phyloP scores from a whole-genome alignment of 2,888 invertebrate genomes.

The Drosophila hamatofila region DNA sequence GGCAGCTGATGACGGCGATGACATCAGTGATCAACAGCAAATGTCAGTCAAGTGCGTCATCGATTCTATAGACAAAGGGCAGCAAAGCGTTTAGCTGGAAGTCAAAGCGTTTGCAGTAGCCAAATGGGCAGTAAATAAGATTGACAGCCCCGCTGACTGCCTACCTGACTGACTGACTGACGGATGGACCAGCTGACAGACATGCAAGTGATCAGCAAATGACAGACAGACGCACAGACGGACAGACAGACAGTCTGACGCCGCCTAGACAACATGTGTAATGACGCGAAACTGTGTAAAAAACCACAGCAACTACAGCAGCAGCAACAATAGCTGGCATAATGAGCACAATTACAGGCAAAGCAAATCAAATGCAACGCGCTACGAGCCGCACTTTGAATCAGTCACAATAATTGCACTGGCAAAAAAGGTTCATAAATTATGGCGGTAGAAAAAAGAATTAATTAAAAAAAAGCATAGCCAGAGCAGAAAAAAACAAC shows the following conservation, averaged over 20 bases:
- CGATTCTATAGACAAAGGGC: slow-evolving; percentile 67
- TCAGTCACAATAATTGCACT: slow-evolving; percentile 73
- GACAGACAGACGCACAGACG: slow-evolving; percentile 35
- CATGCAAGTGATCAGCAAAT: slow-evolving; percentile 41
- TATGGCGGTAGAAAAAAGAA: slow-evolving; percentile 69
- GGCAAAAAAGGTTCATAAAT: slow-evolving; percentile 71
- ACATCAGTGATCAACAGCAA: slow-evolving; percentile 75
- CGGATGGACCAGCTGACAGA: slow-evolving; percentile 19
- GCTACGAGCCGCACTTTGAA: slow-evolving; percentile 69
- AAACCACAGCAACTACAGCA: slow-evolving; percentile 51
- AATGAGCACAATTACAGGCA: slow-evolving; percentile 76
- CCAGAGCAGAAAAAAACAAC: slow-evolving; percentile 66
- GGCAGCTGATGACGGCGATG: slow-evolving; percentile 60
- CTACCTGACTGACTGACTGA: slow-evolving; percentile 31
- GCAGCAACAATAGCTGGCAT: slow-evolving; percentile 59
- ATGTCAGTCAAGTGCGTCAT: slow-evolving; percentile 78
- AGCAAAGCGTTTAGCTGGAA: slow-evolving; percentile 57
- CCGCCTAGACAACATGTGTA: slow-evolving; percentile 70
- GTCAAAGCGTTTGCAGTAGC: slow-evolving; percentile 45
- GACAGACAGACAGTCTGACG: slow-evolving; percentile 55
- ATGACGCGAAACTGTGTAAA: slow-evolving; percentile 65
- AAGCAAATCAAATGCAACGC: slow-evolving; percentile 80
- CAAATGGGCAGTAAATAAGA: slow-evolving; percentile 48
- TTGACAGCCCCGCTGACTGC: slow-evolving; percentile 52
- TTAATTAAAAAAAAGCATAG: slow-evolving; percentile 70